phyloP scores from a whole-genome alignment of 2,797 vertebrate species.

The Meriones psammophilus region DNA sequence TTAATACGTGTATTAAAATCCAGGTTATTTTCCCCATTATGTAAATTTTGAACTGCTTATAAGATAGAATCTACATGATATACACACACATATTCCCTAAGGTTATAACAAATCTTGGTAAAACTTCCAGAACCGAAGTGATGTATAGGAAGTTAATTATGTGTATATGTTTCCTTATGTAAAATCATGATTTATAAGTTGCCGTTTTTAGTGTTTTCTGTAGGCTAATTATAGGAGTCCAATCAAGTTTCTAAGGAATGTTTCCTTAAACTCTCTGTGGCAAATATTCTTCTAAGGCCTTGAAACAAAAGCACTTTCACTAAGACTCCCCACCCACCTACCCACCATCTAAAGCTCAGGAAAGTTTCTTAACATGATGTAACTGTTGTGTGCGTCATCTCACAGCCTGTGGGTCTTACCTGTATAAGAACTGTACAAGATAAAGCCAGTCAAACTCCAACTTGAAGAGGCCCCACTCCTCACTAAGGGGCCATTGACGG shows the following conservation, averaged over 20 bases:
- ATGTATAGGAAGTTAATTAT: slow-evolving; percentile 22
- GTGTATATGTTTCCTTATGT: slow-evolving; percentile 44
- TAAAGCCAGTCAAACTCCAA: background rate
- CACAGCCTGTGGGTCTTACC: background rate
- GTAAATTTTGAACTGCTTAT: background rate
- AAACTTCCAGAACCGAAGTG: slow-evolving; percentile 39
- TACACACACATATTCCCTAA: background rate
- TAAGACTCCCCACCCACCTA: background rate
- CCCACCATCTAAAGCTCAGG: background rate
- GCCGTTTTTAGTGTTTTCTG: background rate
- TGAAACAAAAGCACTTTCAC: background rate
- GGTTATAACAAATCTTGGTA: slow-evolving; percentile 1
- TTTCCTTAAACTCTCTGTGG: background rate
- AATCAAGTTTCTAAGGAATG: slow-evolving; percentile 4
- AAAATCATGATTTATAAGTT: slow-evolving; percentile 50
- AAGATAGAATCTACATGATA: background rate
- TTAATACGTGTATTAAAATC: background rate
- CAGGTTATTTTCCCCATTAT: slow-evolving; percentile 23
- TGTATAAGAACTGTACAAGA: background rate
- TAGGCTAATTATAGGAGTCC: background rate
- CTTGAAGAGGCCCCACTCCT: background rate
- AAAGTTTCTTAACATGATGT: background rate
- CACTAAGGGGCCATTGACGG: background rate
- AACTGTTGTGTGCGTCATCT: background rate
- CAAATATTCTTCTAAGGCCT: slow-evolving; percentile 21